Base-by-base conservation (phyloP, 1,140 invertebrate genomes). In the Hyposmocoma kahamanoa region DNA sequence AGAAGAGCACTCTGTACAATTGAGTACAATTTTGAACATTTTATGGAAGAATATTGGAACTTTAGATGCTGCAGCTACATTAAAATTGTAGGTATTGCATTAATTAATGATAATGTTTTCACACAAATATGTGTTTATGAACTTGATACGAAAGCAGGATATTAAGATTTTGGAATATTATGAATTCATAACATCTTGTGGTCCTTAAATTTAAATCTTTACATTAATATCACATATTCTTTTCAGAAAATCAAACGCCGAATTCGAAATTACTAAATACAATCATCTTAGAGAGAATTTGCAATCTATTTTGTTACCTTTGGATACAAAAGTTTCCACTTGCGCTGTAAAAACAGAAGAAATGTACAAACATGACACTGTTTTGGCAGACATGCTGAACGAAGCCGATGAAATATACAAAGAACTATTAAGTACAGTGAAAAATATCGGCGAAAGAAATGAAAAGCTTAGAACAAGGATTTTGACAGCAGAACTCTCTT, bases 11-110 rank as follows among this genome's bases (percentile, higher is more conserved):
- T 84, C 75, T 0, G 61, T 66, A 20, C 69, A 78, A 49, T 41
- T 87, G 17, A 57, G 48, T 1, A 56, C 51, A 6, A 48, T 86
- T 21, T 58, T 79, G 11, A 73, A 80, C 43, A 62, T 74, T 21
- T 38, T 87, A 5, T 87, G 81, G 79, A 83, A 81, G 49, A 87
- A 87, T 56, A 73, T 79, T 50, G 73, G 66, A 4, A 69, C 72
- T 3, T 53, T 85, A 22, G 67, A 75, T 26, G 46, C 63, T 0
- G 48, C 62, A 10, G 62, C 67, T 8, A 22, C 41, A 0, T 26
- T 59, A 10, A 75, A 79, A 56, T 19, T 72, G 79, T 83, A 64
- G 70, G 76, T 70, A 45, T 36, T n/a, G n/a, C n/a, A n/a, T n/a
- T n/a, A n/a, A n/a, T n/a, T n/a, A n/a, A n/a, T n/a, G n/a, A n/a